A percentile compares a stretch with the other conserved stretches of the same genome.
Evolutionary conservation across 2,113 vertebrate species (phyloP).

Genomic region (Malurus elegans): DNA sequence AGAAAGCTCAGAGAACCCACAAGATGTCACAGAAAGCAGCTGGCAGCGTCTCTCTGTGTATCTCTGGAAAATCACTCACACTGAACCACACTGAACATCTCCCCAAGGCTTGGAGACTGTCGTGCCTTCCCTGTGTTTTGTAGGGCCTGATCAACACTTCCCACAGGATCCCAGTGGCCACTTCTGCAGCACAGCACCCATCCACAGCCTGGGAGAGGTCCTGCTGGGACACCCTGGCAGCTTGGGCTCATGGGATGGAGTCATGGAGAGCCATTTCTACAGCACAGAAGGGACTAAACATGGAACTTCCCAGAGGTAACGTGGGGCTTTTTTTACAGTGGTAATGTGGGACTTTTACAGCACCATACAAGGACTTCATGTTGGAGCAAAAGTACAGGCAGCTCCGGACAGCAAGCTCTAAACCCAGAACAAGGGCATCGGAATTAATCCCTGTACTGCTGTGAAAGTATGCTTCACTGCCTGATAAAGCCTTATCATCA

Average conservation of each 20-base stretch:
- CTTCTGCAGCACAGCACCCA: background rate
- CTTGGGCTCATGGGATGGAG: background rate
- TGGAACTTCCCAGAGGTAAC: fast-evolving
- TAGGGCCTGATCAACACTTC: background rate
- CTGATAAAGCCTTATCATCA: background rate
- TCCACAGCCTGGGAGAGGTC: background rate
- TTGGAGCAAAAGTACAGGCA: background rate
- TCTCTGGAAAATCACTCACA: background rate
- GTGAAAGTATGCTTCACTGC: background rate
- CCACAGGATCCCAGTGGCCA: background rate
- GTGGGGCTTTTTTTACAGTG: background rate
- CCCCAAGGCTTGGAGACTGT: background rate
- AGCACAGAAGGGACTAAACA: background rate
- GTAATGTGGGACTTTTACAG: background rate
- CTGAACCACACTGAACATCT: background rate
- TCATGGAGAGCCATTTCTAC: background rate
- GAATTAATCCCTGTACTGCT: background rate
- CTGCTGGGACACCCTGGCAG: background rate
- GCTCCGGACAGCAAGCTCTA: background rate
- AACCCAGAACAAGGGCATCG: background rate
- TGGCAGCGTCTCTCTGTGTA: background rate
- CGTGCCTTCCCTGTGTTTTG: background rate
- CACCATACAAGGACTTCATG: background rate
- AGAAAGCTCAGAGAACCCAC: background rate
- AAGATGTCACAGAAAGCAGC: background rate